Evolutionary conservation across 2,888 invertebrate genomes (phyloP).

Genomic region (Acanthococcus lagerstroemiae): DNA sequence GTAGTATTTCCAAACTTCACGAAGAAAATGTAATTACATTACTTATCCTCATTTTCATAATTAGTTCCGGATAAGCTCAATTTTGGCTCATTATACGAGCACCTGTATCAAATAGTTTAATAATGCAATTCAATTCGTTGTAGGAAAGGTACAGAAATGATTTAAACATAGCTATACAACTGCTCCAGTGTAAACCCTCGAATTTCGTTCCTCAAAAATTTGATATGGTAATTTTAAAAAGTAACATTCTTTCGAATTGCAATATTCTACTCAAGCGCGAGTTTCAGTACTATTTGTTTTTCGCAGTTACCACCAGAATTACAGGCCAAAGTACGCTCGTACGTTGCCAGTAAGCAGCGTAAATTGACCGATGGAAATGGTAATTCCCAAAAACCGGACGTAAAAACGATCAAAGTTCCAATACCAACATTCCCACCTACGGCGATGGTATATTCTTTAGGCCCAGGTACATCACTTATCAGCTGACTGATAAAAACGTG

Average conservation of each 20-base stretch:
- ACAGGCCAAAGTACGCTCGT: constrained; percentile 76
- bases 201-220: constrained; percentile 87
- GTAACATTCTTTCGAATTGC: too few relatives aligned
- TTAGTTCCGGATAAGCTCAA: too few relatives aligned
- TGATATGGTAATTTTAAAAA: constrained; percentile 60
- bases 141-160: constrained; percentile 91
- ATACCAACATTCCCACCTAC: constrained; percentile 74
- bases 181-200: constrained; percentile 88
- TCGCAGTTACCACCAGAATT: constrained; percentile 79
- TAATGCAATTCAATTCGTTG: constrained; percentile 40
- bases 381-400: constrained; percentile 41
- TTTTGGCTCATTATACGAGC: too few relatives aligned
- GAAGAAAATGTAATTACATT: constrained; percentile 66
- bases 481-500: too few relatives aligned
- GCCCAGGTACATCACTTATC: constrained; percentile 19
- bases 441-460: constrained; percentile 61
- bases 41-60: too few relatives aligned
- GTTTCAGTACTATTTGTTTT: constrained; percentile 24
- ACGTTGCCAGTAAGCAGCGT: constrained; percentile 54
- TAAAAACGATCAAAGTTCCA: constrained; percentile 60
- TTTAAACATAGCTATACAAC: constrained; percentile 83
- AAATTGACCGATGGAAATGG: constrained; percentile 44
- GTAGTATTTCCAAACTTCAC: constrained; percentile 68
- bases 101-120: too few relatives aligned
- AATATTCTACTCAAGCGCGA: too few relatives aligned